Base-by-base conservation (phyloP, 2,113 vertebrate genomes). In the Prionailurus viverrinus region DNA sequence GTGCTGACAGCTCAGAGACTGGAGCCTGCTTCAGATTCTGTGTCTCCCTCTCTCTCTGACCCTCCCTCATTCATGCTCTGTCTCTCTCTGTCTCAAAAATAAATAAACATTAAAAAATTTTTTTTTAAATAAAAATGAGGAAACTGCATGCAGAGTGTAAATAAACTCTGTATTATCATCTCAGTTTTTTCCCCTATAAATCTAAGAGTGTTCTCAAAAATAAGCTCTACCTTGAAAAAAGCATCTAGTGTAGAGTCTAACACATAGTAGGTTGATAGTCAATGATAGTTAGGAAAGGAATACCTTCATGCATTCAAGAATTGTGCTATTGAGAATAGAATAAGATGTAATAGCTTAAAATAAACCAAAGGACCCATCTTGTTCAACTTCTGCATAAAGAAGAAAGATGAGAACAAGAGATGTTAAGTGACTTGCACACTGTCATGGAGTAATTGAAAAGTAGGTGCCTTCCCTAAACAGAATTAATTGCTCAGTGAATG, bases 181-280 rank as follows among this genome's bases (percentile, higher is more conserved):
- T 91, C 53, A 55, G 19, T 61, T 79, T 69, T 19, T 91, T 93
- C 14, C 48, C 29, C 18, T 93, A 25, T 81, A 85, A 84, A 89
- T 69, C 69, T 53, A 96, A 97, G 78, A 61, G 15, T 87, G 18
- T 95, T 48, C 39, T 66, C 61, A 93, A 68, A 76, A 36, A 69
- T 71, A 81, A 68, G 51, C 36, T 55, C 5, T 73, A 69, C 31
- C 78, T 84, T 85, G 39, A 82, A 86, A 79, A 23, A 76, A 82
- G 13, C 58, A 10, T 89, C n/a, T 69, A 15, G 51, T 53, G 61
- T 23, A 82, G 18, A 82, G 6, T 27, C 33, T 95, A 23, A 25
- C 10, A 61, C n/a, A 69, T 36, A 82, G 27, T 88, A 84, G 39
- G 12, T 7, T 92, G 73, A 78, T 48, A 87, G 45, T 88, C 14